Percentiles rank a stretch among this genome's conserved stretches.
phyloP scores from a whole-genome alignment of 2,797 vertebrate species.

The Chloroceryle inda region DNA sequence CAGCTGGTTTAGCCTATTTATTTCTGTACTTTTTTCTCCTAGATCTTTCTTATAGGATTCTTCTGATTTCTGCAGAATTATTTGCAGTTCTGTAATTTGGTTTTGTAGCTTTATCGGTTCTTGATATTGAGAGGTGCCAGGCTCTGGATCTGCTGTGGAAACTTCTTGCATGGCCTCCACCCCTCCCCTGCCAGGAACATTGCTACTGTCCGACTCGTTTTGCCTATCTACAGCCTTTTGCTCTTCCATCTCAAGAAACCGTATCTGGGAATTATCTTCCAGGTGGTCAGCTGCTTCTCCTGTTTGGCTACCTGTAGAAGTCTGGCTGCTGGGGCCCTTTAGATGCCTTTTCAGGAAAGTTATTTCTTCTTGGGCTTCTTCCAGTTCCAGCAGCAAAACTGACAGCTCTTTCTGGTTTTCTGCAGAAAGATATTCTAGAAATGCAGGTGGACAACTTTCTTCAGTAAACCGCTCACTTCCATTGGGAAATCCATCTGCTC shows the following conservation, averaged over 20 bases:
- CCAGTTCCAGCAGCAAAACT: constrained; percentile 79
- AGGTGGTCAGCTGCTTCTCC: constrained; percentile 5
- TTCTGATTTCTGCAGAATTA: constrained; percentile 59
- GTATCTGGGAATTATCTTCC: background rate
- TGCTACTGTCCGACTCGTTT: background rate
- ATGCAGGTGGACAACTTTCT: background rate
- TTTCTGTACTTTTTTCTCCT: constrained; percentile 78
- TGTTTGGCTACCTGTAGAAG: background rate
- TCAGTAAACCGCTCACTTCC: background rate
- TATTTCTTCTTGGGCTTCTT: constrained; percentile 83
- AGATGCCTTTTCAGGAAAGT: constrained; percentile 85
- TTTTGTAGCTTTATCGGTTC: constrained; percentile 64
- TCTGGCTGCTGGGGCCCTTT: constrained; percentile 31
- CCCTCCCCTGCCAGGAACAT: background rate
- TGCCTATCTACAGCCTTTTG: background rate
- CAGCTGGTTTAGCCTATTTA: constrained; percentile 81
- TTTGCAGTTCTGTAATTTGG: constrained; percentile 85
- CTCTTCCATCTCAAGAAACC: background rate
- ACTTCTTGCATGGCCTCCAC: background rate
- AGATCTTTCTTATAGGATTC: constrained; percentile 72
- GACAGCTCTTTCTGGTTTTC: constrained; percentile 79
- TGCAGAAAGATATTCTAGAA: constrained; percentile 51
- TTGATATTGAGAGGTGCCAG: constrained; percentile 5
- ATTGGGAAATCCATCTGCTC: background rate
- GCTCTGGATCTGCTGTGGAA: background rate